Conservation (phyloP, 2,797 vertebrate species). For the Monodelphis domestica region DNA sequence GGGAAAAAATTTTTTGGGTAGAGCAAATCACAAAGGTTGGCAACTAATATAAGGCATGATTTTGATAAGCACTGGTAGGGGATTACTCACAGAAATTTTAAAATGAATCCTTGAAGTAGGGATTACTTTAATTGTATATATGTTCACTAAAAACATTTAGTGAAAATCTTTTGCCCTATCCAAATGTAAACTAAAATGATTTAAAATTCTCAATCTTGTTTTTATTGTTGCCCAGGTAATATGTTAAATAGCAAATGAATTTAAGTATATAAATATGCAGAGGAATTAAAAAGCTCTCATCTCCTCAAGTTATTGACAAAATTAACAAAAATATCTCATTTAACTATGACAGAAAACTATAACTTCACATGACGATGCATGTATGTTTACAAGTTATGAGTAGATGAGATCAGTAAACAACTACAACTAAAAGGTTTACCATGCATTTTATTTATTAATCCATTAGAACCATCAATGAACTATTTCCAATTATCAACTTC, state of each 20-base stretch:
- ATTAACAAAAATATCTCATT: constrained; percentile 7
- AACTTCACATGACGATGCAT: not conserved
- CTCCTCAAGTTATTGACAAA: not conserved
- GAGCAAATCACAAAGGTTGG: not conserved
- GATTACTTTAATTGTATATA: not conserved
- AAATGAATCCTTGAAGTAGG: not conserved
- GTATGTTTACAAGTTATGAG: not conserved
- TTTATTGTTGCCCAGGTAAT: not conserved
- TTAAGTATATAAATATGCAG: not conserved
- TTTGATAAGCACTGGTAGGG: not conserved
- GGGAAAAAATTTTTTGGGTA: not conserved
- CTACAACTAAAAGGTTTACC: not conserved
- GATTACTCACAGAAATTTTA: not conserved
- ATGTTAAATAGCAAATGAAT: not conserved
- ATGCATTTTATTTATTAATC: not conserved
- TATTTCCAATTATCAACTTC: constrained; percentile 20
- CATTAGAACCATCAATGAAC: not conserved
- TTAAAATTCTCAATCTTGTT: not conserved
- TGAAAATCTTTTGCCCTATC: not conserved
- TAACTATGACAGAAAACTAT: not conserved
- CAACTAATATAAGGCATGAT: too few relatives aligned
- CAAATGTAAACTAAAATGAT: not conserved
- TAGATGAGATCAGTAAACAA: not conserved
- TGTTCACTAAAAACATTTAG: constrained; percentile 23
- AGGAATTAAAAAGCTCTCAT: not conserved